Percentiles rank a stretch among this genome's conserved stretches.
These are phyloP conservation scores for Drosophila cracens DNA, from an alignment of 2,888 invertebrate genomes.

Conservation along the genomic window DNA sequence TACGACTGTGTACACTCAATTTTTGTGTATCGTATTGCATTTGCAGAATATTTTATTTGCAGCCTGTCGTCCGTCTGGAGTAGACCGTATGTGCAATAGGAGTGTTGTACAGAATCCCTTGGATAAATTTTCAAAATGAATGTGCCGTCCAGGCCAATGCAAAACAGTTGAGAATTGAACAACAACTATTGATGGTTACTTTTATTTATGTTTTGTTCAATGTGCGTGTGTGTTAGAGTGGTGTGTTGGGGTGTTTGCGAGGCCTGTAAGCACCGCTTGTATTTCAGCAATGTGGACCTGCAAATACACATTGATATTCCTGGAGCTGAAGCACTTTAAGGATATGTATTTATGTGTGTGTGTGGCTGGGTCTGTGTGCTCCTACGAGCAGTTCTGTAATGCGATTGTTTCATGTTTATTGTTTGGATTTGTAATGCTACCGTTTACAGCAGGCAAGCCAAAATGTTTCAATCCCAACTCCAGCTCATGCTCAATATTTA, in stretches of 20 bases:
- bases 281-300: conserved; percentile 61
- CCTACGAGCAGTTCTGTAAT: conserved; percentile 19
- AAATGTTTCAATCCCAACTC: conserved; percentile 20
- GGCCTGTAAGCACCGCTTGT: conserved; percentile 62
- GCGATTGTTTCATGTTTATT: conserved; percentile 72
- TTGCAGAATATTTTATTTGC: conserved; percentile 38
- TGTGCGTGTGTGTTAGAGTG: conserved; percentile 4
- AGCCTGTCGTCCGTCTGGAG: conserved; percentile 11
- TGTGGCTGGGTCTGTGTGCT: conserved; percentile 1
- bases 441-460: conserved; percentile 23
- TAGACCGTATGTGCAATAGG: conserved; percentile 34
- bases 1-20: conserved; percentile 50
- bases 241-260: conserved; percentile 26
- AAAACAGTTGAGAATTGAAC: conserved; percentile 63
- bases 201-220: conserved; percentile 65
- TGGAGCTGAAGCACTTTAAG: conserved; percentile 26
- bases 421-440: conserved; percentile 53
- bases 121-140: conserved; percentile 64
- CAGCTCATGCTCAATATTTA: conserved; percentile 1
- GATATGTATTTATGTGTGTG: background rate
- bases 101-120: conserved; percentile 23
- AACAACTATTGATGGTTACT: conserved; percentile 69
- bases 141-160: conserved; percentile 47
- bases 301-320: conserved; percentile 61
- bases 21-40: conserved; percentile 39